Percentiles rank a stretch among this genome's conserved stretches.
These are phyloP conservation scores for Phragmatobia fuliginosa DNA, from an alignment of 2,888 invertebrate species.

Conservation along the genomic window DNA sequence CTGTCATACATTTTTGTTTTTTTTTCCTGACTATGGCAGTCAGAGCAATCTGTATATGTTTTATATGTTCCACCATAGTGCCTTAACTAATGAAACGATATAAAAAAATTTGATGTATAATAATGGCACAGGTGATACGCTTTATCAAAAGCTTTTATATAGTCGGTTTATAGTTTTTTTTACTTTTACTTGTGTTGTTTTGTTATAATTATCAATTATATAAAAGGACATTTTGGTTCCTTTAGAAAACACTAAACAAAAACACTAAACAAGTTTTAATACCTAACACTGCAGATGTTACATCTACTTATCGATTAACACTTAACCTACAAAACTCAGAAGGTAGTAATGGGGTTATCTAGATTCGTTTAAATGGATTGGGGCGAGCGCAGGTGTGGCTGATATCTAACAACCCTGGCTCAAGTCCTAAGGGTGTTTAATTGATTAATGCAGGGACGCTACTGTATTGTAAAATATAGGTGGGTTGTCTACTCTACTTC, in stretches of 20 bases:
- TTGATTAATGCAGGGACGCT: slow-evolving; percentile 26
- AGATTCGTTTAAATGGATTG: slow-evolving; percentile 37
- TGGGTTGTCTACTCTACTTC: neutral
- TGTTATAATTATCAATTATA: no score
- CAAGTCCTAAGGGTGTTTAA: slow-evolving; percentile 10
- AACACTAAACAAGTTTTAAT: neutral
- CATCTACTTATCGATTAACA: slow-evolving; percentile 18
- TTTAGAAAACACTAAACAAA: neutral
- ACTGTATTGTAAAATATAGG: neutral
- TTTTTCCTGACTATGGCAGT: no score
- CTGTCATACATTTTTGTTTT: no score
- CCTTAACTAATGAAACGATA: no score
- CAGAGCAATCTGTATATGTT: no score
- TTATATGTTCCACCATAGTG: no score
- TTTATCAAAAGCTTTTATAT: no score
- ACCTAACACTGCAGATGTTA: slow-evolving; percentile 4
- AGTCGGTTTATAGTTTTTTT: neutral
- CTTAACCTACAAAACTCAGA: slow-evolving; percentile 42
- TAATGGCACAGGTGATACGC: no score
- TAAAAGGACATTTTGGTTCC: neutral
- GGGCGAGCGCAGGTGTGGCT: slow-evolving; percentile 54
- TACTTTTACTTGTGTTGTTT: neutral
- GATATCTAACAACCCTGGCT: slow-evolving; percentile 23
- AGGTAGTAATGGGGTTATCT: slow-evolving; percentile 36
- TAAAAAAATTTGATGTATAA: no score